Evolutionary conservation across 2,888 invertebrate genomes (phyloP).

Genomic region (Masnerella sp.): DNA sequence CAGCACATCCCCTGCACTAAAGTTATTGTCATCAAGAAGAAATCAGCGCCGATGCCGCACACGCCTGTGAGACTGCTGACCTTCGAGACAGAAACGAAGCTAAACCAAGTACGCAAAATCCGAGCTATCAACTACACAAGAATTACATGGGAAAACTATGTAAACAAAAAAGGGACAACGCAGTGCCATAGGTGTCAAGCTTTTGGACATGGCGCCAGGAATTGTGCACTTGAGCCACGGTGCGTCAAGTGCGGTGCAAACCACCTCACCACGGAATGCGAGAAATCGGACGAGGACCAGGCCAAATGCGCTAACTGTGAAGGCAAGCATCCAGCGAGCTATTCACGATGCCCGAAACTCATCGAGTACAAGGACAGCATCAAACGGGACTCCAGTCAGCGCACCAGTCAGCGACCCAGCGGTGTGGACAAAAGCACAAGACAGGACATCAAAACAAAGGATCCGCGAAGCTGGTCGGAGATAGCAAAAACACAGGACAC

Average conservation of each 20-base stretch:
- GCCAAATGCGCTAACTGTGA: neutral
- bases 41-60: neutral
- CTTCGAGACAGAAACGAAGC: neutral
- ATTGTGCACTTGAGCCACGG: neutral
- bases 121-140: neutral
- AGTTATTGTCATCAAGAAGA: constrained; percentile 7
- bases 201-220: constrained; percentile 17
- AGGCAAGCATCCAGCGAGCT: neutral
- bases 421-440: too few relatives aligned
- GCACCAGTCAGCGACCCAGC: neutral
- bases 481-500: neutral
- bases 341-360: neutral
- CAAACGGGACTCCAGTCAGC: too few relatives aligned
- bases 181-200: constrained; percentile 26
- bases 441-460: too few relatives aligned
- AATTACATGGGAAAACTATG: constrained; percentile 7
- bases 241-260: constrained; percentile 22
- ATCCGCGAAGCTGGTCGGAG: neutral
- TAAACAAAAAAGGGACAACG: constrained; percentile 6
- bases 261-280: constrained; percentile 4
- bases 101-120: neutral
- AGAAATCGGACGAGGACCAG: neutral
- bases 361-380: constrained; percentile 3
- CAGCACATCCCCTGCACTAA: neutral
- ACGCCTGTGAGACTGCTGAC: constrained; percentile 11